Conservation (phyloP, 2,888 invertebrate genomes). For the Furcula furcula region DNA sequence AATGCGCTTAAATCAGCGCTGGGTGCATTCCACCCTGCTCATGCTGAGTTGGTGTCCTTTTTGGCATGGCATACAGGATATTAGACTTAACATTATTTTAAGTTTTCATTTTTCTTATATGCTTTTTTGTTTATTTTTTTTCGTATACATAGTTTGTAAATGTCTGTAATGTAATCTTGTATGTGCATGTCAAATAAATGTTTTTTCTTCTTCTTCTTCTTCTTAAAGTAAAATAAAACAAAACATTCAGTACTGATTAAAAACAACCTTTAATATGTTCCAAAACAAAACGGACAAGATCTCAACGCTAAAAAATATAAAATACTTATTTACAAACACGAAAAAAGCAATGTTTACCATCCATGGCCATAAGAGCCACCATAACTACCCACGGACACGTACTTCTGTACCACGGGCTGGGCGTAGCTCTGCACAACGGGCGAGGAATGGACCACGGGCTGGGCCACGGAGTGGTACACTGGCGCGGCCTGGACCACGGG, state of each 20-base stretch:
- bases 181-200: no score
- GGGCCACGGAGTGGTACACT: slow-evolving; percentile 41
- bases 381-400: slow-evolving; percentile 34
- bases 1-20: no score
- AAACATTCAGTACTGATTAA: slow-evolving; percentile 42
- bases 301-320: slow-evolving; percentile 55
- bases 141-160: no score
- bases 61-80: no score
- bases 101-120: no score
- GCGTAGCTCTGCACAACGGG: slow-evolving; percentile 52
- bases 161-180: no score
- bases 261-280: slow-evolving; percentile 56
- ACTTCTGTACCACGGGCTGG: slow-evolving; percentile 45
- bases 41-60: no score
- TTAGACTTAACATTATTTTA: no score
- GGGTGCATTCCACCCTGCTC: no score
- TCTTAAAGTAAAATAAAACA: slow-evolving; percentile 22
- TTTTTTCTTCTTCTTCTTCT: no score
- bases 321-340: slow-evolving; percentile 43
- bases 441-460: slow-evolving; percentile 42
- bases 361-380: slow-evolving; percentile 52
- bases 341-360: slow-evolving; percentile 46
- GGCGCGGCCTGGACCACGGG: slow-evolving; percentile 29
- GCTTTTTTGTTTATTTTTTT: no score
- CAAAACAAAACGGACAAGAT: slow-evolving; percentile 62